A percentile compares a stretch with the other conserved stretches of the same genome.
phyloP scores from a whole-genome alignment of 2,113 vertebrate genomes.

The Otus sunia region DNA sequence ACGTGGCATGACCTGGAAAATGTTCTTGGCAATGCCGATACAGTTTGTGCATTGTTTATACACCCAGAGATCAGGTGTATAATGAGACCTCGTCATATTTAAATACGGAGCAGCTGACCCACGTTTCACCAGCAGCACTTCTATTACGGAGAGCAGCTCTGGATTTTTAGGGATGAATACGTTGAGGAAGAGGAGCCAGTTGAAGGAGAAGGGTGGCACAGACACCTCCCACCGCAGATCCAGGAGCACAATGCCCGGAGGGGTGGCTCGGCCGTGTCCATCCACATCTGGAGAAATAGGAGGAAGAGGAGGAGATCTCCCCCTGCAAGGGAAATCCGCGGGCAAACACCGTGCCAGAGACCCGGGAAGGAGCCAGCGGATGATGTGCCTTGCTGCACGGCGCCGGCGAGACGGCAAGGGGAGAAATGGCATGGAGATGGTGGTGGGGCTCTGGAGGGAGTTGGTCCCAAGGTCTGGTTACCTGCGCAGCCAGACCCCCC shows the following conservation, averaged over 20 bases:
- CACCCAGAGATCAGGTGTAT: slow-evolving; percentile 18
- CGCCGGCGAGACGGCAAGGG: fast-evolving
- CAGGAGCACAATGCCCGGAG: fast-evolving
- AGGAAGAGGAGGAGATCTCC: background rate
- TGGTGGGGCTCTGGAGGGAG: background rate
- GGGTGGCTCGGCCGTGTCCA: background rate
- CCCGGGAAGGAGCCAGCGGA: fast-evolving
- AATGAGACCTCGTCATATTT: background rate
- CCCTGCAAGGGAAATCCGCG: background rate
- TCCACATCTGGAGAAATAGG: fast-evolving
- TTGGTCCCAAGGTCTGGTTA: background rate
- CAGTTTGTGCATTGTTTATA: background rate
- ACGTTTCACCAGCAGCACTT: background rate
- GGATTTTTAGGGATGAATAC: fast-evolving
- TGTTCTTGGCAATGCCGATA: background rate
- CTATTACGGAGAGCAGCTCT: fast-evolving
- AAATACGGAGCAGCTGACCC: background rate
- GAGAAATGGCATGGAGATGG: fast-evolving
- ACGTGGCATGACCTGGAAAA: slow-evolving; percentile 6
- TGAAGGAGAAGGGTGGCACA: fast-evolving
- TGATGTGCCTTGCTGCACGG: background rate
- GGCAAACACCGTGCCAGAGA: fast-evolving
- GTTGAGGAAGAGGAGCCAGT: fast-evolving
- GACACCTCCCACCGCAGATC: background rate
- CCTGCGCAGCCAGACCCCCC: no score